These are phyloP conservation scores for Nixonia krombeini DNA, from an alignment of 1,140 invertebrate genomes.

Conservation along the genomic window DNA sequence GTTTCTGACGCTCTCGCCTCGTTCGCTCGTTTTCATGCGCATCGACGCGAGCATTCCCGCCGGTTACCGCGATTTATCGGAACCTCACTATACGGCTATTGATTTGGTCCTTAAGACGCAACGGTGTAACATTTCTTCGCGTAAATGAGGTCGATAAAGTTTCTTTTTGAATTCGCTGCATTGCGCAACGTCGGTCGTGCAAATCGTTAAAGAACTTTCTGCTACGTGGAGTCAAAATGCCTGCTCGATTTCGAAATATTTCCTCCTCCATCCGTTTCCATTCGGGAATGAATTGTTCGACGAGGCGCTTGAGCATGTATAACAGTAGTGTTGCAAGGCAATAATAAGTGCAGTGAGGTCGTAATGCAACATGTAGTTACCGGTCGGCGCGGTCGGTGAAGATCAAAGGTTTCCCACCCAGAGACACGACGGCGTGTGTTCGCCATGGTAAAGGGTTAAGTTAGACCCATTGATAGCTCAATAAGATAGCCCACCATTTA, in stretches of 20 bases:
- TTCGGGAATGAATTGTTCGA: constrained; percentile 15
- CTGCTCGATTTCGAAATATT: too few relatives aligned
- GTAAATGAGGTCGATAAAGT: too few relatives aligned
- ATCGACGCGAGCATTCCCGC: too few relatives aligned
- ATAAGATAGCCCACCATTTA: constrained; percentile 64
- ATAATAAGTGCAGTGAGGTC: constrained; percentile 64
- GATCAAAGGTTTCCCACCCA: constrained; percentile 64
- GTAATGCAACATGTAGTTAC: constrained; percentile 67
- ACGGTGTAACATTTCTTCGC: too few relatives aligned
- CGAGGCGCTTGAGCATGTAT: constrained; percentile 40
- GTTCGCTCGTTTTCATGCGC: constrained; percentile 10
- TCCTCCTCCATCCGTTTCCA: too few relatives aligned
- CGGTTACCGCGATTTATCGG: too few relatives aligned
- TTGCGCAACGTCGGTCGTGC: too few relatives aligned
- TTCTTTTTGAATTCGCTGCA: too few relatives aligned
- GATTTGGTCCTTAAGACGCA: too few relatives aligned
- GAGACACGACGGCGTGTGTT: constrained; percentile 50
- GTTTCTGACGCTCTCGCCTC: constrained; percentile 5
- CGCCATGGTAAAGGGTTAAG: constrained; percentile 59
- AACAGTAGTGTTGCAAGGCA: constrained; percentile 62
- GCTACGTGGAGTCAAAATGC: too few relatives aligned
- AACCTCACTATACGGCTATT: too few relatives aligned
- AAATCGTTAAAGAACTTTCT: too few relatives aligned
- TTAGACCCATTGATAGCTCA: constrained; percentile 66
- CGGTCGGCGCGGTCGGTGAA: constrained; percentile 59